A percentile compares a stretch with the other conserved stretches of the same genome.
These are phyloP conservation scores for Hydrochoerus hydrochaeris DNA, from an alignment of 2,113 vertebrate genomes.

Conservation along the genomic window DNA sequence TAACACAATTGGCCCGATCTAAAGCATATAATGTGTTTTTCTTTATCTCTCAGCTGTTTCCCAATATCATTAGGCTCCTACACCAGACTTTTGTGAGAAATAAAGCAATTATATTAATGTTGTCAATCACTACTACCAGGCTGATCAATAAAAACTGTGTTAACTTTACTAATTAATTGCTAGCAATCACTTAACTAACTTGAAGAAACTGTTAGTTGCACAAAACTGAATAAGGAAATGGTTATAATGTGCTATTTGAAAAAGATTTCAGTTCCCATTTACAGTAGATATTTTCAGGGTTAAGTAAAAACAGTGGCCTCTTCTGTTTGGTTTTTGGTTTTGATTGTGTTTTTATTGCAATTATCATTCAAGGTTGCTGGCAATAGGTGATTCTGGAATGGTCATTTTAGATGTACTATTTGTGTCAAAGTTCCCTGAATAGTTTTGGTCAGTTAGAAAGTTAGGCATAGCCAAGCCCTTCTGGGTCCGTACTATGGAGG, in stretches of 20 bases:
- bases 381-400: neutral
- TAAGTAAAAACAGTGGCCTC: neutral
- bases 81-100: conserved; percentile 60
- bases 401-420: neutral
- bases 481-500: neutral
- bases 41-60: conserved; percentile 58
- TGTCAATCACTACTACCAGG: conserved; percentile 54
- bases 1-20: conserved; percentile 53
- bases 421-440: conserved; percentile 18
- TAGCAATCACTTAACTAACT: conserved; percentile 73
- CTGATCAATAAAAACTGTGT: conserved; percentile 71
- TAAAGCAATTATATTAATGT: conserved; percentile 65
- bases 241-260: conserved; percentile 10
- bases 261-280: conserved; percentile 34
- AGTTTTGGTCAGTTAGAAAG: neutral
- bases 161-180: conserved; percentile 72
- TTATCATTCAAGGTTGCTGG: neutral
- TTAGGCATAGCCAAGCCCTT: neutral
- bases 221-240: conserved; percentile 44
- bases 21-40: conserved; percentile 65
- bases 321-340: neutral
- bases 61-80: conserved; percentile 54
- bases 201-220: conserved; percentile 59
- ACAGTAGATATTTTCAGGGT: neutral
- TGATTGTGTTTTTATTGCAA: neutral